Base-by-base conservation (phyloP, 1,140 invertebrate genomes). In the Hermetia illucens region DNA sequence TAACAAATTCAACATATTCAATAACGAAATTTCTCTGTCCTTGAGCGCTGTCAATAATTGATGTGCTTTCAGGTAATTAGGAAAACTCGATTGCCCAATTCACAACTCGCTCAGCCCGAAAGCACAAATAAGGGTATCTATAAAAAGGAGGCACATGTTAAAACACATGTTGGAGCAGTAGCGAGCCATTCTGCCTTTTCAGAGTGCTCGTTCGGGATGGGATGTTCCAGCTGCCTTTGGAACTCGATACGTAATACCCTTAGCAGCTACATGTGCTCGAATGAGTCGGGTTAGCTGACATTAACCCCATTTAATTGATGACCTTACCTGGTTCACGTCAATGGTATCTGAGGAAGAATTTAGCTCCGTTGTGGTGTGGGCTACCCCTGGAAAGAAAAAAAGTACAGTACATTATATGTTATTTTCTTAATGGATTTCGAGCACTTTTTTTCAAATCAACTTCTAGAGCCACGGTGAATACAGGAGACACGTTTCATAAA, bases 251-350 rank as follows among this genome's bases (percentile, higher is more conserved):
- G 6, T n/a, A 27, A 24, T 13, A 22, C 6, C 4, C 21, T 27
- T 13, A 20, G 25, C n/a, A 36, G 21, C 2, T 10, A 33, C 34
- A 16, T 29, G 30, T 30, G 3, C 21, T 25, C 12, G 19, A 18
- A 25, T 22, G 10, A 3, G 12, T 34, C 18, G 5, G 30, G 15
- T 27, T 10, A 9, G 13, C 16, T 21, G 24, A 40, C 6, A 17
- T 5, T 15, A 6, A 37, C 22, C 38, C 34, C 18, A 25, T 35
- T 20, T 16, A 15, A 32, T 43, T 30, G 29, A 13, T 9, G 22
- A 21, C 38, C 49, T 63, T 61, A 74, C 72, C 68, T 75, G 64
- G 49, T 74, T 66, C 3, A 75, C 68, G 18, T 58, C 53, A 15
- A 73, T 62, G 16, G 68, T 41, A 31, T 72, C 69, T 20, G 61